Evolutionary conservation across 2,797 vertebrate genomes (phyloP).

Genomic region (Trematomus bernacchii): DNA sequence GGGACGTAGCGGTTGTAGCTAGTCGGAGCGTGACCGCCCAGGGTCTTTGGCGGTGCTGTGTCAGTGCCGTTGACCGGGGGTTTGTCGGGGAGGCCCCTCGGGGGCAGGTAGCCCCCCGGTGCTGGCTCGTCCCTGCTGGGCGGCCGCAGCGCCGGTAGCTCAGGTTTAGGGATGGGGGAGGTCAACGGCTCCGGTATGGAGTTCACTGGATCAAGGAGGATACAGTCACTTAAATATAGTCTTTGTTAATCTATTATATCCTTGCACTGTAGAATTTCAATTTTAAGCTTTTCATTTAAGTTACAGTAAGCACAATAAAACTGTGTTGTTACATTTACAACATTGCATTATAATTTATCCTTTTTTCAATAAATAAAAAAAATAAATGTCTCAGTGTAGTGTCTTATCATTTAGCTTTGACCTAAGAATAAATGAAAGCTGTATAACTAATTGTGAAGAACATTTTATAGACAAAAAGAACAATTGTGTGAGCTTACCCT

Average conservation of each 20-base stretch:
- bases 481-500: conserved; percentile 83
- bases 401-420: too few relatives aligned
- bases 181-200: conserved; percentile 87
- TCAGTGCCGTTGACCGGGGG: conserved; percentile 90
- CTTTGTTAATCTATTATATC: neutral
- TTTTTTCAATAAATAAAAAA: too few relatives aligned
- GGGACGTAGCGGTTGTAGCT: conserved; percentile 91
- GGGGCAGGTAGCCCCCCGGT: conserved; percentile 88
- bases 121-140: conserved; percentile 89
- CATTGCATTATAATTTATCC: neutral
- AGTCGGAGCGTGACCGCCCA: conserved; percentile 75
- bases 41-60: conserved; percentile 81
- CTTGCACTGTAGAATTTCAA: neutral
- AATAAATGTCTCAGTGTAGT: too few relatives aligned
- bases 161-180: conserved; percentile 88
- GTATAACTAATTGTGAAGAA: too few relatives aligned
- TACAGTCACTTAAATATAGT: neutral
- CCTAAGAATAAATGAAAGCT: too few relatives aligned
- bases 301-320: neutral
- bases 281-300: neutral
- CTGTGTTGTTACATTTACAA: neutral
- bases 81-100: conserved; percentile 89
- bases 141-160: conserved; percentile 89
- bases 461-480: too few relatives aligned
- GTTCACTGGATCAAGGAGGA: conserved; percentile 80